Conservation (phyloP, 2,113 vertebrate genomes). For the Galemys pyrenaicus region DNA sequence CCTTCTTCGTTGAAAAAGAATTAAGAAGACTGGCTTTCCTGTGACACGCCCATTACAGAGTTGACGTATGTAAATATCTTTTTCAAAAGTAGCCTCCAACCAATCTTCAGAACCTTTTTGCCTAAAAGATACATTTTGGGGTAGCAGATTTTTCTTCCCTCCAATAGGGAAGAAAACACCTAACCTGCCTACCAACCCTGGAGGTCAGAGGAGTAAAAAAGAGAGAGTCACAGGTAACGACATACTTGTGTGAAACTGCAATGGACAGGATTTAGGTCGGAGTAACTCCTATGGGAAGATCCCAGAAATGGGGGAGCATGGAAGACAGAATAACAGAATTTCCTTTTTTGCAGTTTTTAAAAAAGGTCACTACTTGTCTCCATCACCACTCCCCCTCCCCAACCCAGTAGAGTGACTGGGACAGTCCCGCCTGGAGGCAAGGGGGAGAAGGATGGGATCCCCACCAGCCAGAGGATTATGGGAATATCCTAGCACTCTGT, state of each 20-base stretch:
- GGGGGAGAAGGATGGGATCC: neutral
- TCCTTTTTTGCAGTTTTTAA: slow-evolving; percentile 5
- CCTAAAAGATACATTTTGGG: too few species aligned
- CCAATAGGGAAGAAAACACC: neutral
- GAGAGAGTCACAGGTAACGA: neutral
- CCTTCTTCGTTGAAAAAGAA: too few species aligned
- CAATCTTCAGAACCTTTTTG: too few species aligned
- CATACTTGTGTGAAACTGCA: neutral
- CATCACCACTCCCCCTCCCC: neutral
- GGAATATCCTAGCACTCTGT: slow-evolving; percentile 12
- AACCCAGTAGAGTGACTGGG: neutral
- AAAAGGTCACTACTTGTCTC: neutral
- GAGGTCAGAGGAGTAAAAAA: neutral
- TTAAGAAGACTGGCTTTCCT: too few species aligned
- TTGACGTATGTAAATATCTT: too few species aligned
- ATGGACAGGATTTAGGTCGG: neutral
- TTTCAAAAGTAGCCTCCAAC: too few species aligned
- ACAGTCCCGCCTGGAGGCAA: neutral
- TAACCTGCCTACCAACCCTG: neutral
- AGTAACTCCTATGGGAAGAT: neutral
- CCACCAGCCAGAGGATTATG: neutral
- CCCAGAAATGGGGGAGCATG: neutral
- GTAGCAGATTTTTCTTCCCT: too few species aligned
- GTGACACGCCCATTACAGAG: too few species aligned
- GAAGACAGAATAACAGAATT: neutral